Evolutionary conservation across 2,888 invertebrate species (phyloP).

Genomic region (Axea sp.): DNA sequence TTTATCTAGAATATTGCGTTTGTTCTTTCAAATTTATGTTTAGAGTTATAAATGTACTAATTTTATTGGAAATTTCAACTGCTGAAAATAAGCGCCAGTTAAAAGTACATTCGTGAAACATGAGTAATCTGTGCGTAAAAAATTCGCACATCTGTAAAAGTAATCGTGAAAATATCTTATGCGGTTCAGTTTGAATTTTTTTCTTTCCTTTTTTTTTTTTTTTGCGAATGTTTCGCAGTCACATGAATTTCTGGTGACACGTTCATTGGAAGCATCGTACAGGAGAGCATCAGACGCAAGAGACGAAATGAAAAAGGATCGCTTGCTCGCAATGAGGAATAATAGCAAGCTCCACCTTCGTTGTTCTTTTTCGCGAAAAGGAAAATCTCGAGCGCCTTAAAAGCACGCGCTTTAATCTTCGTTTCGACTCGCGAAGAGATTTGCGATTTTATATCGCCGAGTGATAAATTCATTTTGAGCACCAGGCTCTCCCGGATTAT

Average conservation of each 20-base stretch:
- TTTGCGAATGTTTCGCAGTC: conserved; percentile 12
- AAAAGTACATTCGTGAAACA: conserved; percentile 14
- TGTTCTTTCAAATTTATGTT: too few relatives aligned
- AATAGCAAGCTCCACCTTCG: conserved; percentile 69
- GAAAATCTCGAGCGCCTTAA: conserved; percentile 65
- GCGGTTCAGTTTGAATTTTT: too few relatives aligned
- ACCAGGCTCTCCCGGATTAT: conserved; percentile 37
- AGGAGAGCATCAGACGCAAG: conserved; percentile 35
- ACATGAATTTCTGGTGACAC: conserved; percentile 53
- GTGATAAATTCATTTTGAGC: conserved; percentile 73
- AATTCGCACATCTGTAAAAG: conserved; percentile 11
- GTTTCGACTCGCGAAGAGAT: conserved; percentile 72
- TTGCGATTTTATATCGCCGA: conserved; percentile 72
- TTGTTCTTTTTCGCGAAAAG: conserved; percentile 66
- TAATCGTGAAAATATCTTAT: conserved; percentile 8
- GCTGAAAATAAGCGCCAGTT: background rate
- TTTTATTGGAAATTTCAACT: too few relatives aligned
- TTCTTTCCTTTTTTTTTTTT: conserved; percentile 18
- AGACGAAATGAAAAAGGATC: conserved; percentile 70
- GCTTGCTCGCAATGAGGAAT: conserved; percentile 71
- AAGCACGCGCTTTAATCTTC: conserved; percentile 74
- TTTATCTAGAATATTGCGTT: too few relatives aligned
- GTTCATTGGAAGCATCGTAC: conserved; percentile 36
- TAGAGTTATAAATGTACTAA: too few relatives aligned
- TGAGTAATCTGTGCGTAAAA: conserved; percentile 18